Conservation (phyloP, 2,113 vertebrate species). For the Brachyhypopomus occidentalis region DNA sequence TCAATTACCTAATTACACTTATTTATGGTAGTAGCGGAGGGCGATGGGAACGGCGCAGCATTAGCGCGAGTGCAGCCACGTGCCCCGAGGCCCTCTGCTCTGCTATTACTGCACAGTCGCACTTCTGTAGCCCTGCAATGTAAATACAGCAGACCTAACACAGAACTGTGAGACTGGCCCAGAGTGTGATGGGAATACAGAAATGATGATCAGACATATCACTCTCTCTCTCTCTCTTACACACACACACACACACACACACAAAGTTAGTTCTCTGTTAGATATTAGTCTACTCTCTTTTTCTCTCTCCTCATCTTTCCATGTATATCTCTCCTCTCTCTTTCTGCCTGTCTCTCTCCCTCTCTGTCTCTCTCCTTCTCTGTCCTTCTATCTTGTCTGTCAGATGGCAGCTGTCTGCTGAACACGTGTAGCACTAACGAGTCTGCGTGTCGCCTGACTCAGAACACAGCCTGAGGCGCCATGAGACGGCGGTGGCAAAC, state of each 20-base stretch:
- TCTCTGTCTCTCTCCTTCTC: neutral
- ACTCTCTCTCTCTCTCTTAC: conserved; percentile 22
- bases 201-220: conserved; percentile 22
- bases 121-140: conserved; percentile 54
- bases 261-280: neutral
- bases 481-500: conserved; percentile 60
- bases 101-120: conserved; percentile 50
- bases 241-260: conserved; percentile 10
- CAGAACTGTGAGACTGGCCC: conserved; percentile 50
- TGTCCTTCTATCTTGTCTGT: conserved; percentile 42
- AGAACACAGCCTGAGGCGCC: conserved; percentile 62
- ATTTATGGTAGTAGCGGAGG: conserved; percentile 38
- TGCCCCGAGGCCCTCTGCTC: conserved; percentile 44
- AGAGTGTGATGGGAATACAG: conserved; percentile 18
- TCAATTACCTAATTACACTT: conserved; percentile 61
- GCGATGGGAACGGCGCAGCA: conserved; percentile 29
- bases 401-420: conserved; percentile 62
- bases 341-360: conserved; percentile 31
- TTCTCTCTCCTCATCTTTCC: conserved; percentile 15
- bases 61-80: conserved; percentile 37
- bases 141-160: conserved; percentile 63
- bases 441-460: conserved; percentile 45
- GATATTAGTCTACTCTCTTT: neutral
- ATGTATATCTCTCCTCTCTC: conserved; percentile 51
- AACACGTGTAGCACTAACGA: conserved; percentile 55